phyloP scores from a whole-genome alignment of 2,113 vertebrate genomes.

The Butorides virescens region DNA sequence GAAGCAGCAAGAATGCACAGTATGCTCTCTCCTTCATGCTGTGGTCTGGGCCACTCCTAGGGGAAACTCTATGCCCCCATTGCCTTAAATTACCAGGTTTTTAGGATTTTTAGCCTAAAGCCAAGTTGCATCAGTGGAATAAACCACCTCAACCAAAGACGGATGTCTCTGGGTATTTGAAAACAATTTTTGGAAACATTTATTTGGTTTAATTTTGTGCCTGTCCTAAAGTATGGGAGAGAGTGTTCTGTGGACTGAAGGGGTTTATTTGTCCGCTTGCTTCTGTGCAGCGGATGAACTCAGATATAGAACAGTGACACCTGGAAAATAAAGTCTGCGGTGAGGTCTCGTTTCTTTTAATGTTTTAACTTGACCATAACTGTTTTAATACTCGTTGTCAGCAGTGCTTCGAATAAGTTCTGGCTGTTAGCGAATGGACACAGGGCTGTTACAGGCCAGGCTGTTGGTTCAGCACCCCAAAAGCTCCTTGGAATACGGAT shows the following conservation, averaged over 20 bases:
- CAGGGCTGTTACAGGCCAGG: neutral
- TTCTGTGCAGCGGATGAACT: neutral
- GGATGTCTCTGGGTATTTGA: neutral
- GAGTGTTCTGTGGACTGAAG: neutral
- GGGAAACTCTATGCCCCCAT: fast-evolving
- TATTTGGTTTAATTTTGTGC: neutral
- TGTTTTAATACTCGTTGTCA: neutral
- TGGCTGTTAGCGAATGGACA: neutral
- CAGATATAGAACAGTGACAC: neutral
- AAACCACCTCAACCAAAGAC: neutral
- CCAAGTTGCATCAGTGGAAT: neutral
- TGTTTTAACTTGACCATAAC: neutral
- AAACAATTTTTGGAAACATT: neutral
- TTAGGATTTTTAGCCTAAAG: neutral
- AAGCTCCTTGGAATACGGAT: neutral
- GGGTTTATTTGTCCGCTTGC: neutral
- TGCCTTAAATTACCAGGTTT: neutral
- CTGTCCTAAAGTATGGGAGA: neutral
- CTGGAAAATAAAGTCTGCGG: neutral
- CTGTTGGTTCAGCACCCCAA: neutral
- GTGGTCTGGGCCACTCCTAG: neutral
- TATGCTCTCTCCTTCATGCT: neutral
- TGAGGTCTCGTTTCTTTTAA: neutral
- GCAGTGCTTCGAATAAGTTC: neutral
- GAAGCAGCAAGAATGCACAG: neutral